These are phyloP conservation scores for Monopterus albus DNA, from an alignment of 2,113 vertebrate species.

Conservation along the genomic window DNA sequence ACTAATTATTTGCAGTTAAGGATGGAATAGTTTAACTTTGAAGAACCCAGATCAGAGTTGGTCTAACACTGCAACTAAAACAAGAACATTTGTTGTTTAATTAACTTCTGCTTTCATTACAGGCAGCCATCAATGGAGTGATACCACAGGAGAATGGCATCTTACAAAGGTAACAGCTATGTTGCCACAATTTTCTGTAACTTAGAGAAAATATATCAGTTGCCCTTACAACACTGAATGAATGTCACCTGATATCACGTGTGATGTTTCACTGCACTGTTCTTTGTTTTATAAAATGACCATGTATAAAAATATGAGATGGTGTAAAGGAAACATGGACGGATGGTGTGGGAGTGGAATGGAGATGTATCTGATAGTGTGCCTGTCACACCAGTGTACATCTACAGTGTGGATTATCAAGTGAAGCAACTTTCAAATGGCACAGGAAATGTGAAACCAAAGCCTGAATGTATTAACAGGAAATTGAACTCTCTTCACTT, in stretches of 20 bases:
- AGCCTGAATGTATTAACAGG: not conserved
- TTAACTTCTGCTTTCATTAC: slow-evolving; percentile 66
- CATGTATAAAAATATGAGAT: not conserved
- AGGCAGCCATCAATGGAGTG: slow-evolving; percentile 99
- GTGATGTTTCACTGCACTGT: no score
- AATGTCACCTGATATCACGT: no score
- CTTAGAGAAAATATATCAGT: not conserved
- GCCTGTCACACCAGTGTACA: not conserved
- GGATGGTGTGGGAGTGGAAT: no score
- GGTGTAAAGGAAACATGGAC: not conserved
- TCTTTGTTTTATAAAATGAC: not conserved
- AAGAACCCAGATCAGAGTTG: no score
- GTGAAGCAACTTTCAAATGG: not conserved
- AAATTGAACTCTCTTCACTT: not conserved
- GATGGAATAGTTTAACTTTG: no score
- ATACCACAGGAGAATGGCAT: slow-evolving; percentile 99
- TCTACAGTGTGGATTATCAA: not conserved
- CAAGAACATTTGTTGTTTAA: not conserved
- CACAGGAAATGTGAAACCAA: not conserved
- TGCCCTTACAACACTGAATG: not conserved
- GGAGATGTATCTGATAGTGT: not conserved
- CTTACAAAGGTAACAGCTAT: slow-evolving; percentile 90
- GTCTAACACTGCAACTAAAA: not conserved
- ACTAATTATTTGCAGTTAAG: no score
- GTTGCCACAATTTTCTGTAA: not conserved